A percentile compares a stretch with the other conserved stretches of the same genome.
Conservation (phyloP, 2,797 vertebrate species). For the Ispidina lecontei region DNA sequence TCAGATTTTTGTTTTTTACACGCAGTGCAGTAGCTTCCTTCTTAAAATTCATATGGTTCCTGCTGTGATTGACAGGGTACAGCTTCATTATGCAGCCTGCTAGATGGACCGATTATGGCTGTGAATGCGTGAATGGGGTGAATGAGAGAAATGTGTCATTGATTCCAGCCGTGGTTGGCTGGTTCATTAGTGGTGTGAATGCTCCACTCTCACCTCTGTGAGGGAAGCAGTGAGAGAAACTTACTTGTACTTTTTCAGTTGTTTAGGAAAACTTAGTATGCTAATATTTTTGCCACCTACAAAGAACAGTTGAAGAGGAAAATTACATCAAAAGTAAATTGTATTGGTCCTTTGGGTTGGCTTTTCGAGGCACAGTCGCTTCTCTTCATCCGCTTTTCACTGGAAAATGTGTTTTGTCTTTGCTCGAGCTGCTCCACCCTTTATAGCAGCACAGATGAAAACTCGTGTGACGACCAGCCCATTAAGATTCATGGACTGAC, state of each 20-base stretch:
- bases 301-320: conserved; percentile 27
- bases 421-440: neutral
- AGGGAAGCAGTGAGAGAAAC: conserved; percentile 20
- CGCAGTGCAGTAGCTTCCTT: conserved; percentile 64
- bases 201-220: neutral
- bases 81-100: conserved; percentile 81
- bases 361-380: conserved; percentile 21
- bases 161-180: conserved; percentile 83
- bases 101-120: conserved; percentile 79
- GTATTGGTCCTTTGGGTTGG: neutral
- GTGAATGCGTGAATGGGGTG: conserved; percentile 84
- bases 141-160: conserved; percentile 85
- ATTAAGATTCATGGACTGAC: conserved; percentile 17
- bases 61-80: conserved; percentile 82
- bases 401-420: neutral
- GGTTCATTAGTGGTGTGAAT: conserved; percentile 85
- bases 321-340: conserved; percentile 33
- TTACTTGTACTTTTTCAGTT: conserved; percentile 32
- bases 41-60: conserved; percentile 74
- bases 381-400: conserved; percentile 31
- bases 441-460: neutral
- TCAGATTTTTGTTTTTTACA: conserved; percentile 52
- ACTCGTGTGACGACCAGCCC: neutral
- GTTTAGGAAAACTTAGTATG: conserved; percentile 49
- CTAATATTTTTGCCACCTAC: conserved; percentile 13